phyloP scores from a whole-genome alignment of 2,797 vertebrate species.

The Zalophus californianus region DNA sequence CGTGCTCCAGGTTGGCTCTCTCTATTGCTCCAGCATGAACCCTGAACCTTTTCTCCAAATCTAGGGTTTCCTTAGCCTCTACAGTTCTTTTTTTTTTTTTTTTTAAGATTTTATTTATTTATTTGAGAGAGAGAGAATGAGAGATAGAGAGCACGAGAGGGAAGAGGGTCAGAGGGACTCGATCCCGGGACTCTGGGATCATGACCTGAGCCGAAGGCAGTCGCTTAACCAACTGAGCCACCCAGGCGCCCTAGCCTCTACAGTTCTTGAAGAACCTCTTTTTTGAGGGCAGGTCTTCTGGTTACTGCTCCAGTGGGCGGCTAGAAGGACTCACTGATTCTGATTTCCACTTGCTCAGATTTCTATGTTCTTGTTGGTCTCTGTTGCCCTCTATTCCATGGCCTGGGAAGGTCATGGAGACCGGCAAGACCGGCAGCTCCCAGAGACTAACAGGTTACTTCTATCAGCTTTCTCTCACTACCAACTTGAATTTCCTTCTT shows the following conservation, averaged over 20 bases:
- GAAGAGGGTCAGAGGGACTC: too few species aligned
- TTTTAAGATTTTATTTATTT: too few species aligned
- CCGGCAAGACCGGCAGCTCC: fast-evolving
- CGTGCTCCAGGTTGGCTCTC: fast-evolving
- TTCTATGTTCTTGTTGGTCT: background rate
- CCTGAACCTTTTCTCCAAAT: background rate
- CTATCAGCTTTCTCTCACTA: too few species aligned
- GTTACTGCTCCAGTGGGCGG: background rate
- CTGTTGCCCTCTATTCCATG: background rate
- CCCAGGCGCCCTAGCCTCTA: too few species aligned
- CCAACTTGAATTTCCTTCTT: background rate
- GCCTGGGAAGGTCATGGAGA: too few species aligned
- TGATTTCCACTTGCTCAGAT: background rate
- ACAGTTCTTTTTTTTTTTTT: too few species aligned
- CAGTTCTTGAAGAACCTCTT: background rate
- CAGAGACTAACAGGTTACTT: too few species aligned
- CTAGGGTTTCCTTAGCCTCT: background rate
- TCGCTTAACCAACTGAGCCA: too few species aligned
- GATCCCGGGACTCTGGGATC: too few species aligned
- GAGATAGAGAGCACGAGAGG: too few species aligned
- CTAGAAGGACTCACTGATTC: background rate
- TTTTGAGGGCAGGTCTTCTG: background rate
- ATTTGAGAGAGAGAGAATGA: too few species aligned
- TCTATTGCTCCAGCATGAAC: background rate
- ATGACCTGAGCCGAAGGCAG: too few species aligned